Base-by-base conservation (phyloP, 2,888 invertebrate genomes). In the Tubiluchus corallicola region DNA sequence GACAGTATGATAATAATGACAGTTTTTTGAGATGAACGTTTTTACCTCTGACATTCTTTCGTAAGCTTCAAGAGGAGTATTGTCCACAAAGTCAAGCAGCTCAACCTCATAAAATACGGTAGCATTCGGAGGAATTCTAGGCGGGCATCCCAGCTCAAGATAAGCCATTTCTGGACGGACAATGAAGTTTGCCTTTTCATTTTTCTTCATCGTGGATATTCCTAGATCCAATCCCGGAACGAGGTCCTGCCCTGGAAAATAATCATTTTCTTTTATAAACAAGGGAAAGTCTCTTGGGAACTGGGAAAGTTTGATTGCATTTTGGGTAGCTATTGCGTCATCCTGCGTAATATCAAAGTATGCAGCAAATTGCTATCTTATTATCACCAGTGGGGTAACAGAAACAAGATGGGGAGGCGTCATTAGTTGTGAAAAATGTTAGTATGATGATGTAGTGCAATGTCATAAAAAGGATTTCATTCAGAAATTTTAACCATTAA, bases 131-230 rank as follows among this genome's bases (percentile, higher is more conserved):
- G 81, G 83, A 43, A 90, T 77, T 47, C 82, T 69, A 0, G 82
- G 82, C 13, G 78, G 73, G 50, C 79, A 76, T 1, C 88, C 88
- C 52, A 76, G 53, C 52, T 71, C 68, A 1, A 79, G 80, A 63
- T 74, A 88, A 45, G 81, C 80, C 48, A 78, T 73, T 47, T 76
- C 66, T 41, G 80, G 76, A 3, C 75, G 70, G 18, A 88, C 69
- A 1, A 85, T 62, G 60, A 87, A 85, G 42, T 79, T 68, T 0
- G 88, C 70, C 48, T 75, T 68, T 65, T 90, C 90, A 38, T 74
- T 75, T n/a, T 76, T 72, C 52, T 71, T 65, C 88, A 90, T 88
- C 1, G 80, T 74, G 42, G 67, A 61, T 4, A 87, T 68, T 0
- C 76, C 82, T 3, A 74, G 62, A 51, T 79, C 75, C 9, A 85